Base-by-base conservation (phyloP, 1,140 invertebrate genomes). In the Hestina assimilis region DNA sequence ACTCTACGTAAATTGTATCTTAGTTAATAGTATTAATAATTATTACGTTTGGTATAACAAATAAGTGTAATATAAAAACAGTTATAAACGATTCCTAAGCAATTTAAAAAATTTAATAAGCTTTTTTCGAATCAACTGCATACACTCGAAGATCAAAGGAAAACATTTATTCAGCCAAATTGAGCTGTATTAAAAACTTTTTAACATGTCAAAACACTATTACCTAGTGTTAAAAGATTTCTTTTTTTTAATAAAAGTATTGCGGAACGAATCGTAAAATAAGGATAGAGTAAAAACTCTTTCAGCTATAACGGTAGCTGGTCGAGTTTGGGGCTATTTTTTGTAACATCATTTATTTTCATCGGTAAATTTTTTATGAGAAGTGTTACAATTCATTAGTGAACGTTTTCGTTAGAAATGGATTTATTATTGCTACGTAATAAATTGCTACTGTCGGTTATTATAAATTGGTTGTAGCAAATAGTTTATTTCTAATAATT, bases 261-360 rank as follows among this genome's bases (percentile, higher is more conserved):
- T 66, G 64, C 66, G 59, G 63, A 75, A 70, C 72, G 67, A 72
- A 75, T 75, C 52, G 61, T 59, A 61, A 60, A 70, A 70, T 71
- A 68, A 68, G 58, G 58, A 71, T 62, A 59, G 54, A 57, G 59
- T 62, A 68, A 69, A 70, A 72, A 75, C 56, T 48, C 63, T 68
- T 73, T 63, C 29, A n/a, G 33, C 48, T 58, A 21, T 67, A 70
- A 69, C 64, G 66, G 66, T 65, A 11, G 24, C 53, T 19, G 35
- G 33, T 33, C 12, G 43, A 23, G 14, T 62, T 62, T 51, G 26
- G 42, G 58, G 51, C 38, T 60, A 54, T 17, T 60, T 50, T 60
- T 60, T 60, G 41, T 59, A 52, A 42, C n/a, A 50, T 56, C 65
- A 61, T 71, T 67, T 65, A 65, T 71, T 59, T 55, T 28, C 61